Percentiles rank a stretch among this genome's conserved stretches.
phyloP scores from a whole-genome alignment of 1,140 invertebrate species.

The Lordiphosa mommai region DNA sequence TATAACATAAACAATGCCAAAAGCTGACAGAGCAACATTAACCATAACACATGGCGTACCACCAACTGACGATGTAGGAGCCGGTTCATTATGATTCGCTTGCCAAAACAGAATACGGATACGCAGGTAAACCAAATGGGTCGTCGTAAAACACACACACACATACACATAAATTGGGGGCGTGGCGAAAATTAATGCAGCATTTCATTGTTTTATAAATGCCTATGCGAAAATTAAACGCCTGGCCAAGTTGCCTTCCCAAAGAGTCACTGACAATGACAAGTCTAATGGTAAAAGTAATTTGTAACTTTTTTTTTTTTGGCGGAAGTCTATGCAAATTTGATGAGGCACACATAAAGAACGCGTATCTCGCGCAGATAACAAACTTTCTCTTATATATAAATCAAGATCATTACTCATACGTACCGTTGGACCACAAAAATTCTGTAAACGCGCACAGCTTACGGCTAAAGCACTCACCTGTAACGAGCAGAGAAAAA shows the following conservation, averaged over 20 bases:
- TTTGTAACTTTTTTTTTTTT: no score
- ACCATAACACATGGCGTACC: no score
- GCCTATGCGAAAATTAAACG: slow-evolving; percentile 2
- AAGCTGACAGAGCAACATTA: no score
- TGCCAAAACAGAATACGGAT: no score
- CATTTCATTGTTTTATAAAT: slow-evolving; percentile 46
- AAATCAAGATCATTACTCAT: slow-evolving; percentile 38
- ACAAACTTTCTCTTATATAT: slow-evolving; percentile 24
- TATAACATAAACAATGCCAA: no score
- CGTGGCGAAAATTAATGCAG: slow-evolving; percentile 3
- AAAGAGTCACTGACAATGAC: no score
- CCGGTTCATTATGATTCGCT: no score
- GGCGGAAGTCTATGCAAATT: slow-evolving; percentile 1
- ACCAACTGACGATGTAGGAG: no score
- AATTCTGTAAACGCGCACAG: slow-evolving; percentile 6
- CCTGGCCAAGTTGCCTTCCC: neutral
- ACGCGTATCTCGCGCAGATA: slow-evolving; percentile 28
- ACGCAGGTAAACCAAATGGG: no score
- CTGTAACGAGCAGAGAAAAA: slow-evolving; percentile 34
- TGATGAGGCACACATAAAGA: slow-evolving; percentile 3
- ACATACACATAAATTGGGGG: slow-evolving; percentile 1
- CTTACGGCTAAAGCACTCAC: slow-evolving; percentile 42
- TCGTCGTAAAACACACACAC: neutral
- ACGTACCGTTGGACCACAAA: slow-evolving; percentile 42
- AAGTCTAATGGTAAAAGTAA: no score